phyloP scores from a whole-genome alignment of 2,888 invertebrate genomes.

The Theodoxus fluviatilis region DNA sequence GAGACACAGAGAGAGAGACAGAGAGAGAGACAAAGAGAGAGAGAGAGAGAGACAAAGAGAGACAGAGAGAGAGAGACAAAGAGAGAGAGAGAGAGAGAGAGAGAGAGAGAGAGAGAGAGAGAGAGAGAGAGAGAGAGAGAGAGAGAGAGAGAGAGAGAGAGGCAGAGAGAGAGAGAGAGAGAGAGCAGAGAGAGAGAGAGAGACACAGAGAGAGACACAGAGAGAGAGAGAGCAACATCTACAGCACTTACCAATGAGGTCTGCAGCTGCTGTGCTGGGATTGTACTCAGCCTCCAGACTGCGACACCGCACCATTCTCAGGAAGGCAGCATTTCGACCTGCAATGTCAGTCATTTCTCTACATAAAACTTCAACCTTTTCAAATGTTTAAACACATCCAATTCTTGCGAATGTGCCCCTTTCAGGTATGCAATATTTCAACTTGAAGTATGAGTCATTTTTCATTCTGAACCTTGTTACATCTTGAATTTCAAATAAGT shows the following conservation, averaged over 20 bases:
- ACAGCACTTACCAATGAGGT: slow-evolving; percentile 28
- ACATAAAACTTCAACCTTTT: background rate
- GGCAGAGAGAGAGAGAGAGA: background rate
- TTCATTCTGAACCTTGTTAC: too few relatives aligned
- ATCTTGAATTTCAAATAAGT: too few relatives aligned
- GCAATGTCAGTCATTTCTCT: too few relatives aligned
- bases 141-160: background rate
- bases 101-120: background rate
- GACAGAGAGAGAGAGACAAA: too few relatives aligned
- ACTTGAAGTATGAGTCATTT: too few relatives aligned
- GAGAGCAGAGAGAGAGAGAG: background rate
- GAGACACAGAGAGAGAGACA: background rate
- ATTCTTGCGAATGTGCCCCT: too few relatives aligned
- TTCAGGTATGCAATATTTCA: too few relatives aligned
- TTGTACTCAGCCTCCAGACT: slow-evolving; percentile 83
- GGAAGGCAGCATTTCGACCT: slow-evolving; percentile 80
- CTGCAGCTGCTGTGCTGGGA: slow-evolving; percentile 34
- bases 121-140: slow-evolving; percentile 18
- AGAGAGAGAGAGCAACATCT: background rate
- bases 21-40: background rate
- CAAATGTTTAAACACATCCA: background rate
- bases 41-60: background rate
- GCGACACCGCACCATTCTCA: slow-evolving; percentile 79
- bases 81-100: background rate
- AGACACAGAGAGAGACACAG: slow-evolving; percentile 7